Evolutionary conservation across 1,140 invertebrate genomes (phyloP).

Genomic region (Drosophila insularis): DNA sequence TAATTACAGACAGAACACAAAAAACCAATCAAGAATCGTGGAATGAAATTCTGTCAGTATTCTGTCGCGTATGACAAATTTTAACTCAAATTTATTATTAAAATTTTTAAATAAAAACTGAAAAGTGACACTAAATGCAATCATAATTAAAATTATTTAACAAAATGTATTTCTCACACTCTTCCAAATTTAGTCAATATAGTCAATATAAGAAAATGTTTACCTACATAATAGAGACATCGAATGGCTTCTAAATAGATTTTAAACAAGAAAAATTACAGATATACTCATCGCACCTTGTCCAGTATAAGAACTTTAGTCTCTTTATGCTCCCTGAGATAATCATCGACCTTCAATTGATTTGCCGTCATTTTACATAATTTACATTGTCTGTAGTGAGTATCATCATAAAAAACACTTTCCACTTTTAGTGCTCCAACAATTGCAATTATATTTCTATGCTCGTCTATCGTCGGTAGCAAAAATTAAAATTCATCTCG

Average conservation of each 20-base stretch:
- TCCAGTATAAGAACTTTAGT: too few species aligned
- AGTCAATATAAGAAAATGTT: too few species aligned
- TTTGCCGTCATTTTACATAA: neutral
- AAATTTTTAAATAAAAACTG: neutral
- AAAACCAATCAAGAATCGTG: neutral
- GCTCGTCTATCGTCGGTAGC: neutral
- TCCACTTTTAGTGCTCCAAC: neutral
- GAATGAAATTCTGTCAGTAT: neutral
- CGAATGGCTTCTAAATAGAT: too few species aligned
- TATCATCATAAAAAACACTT: neutral
- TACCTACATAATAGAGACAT: too few species aligned
- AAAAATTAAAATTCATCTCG: constrained; percentile 9
- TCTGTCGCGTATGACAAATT: too few species aligned
- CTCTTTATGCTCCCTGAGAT: neutral
- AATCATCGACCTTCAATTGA: neutral
- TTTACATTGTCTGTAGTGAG: neutral
- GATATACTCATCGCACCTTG: too few species aligned
- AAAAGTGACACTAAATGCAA: too few species aligned
- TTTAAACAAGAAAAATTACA: too few species aligned
- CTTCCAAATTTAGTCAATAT: too few species aligned
- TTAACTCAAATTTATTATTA: neutral
- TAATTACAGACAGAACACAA: neutral
- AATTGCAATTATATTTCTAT: constrained; percentile 10
- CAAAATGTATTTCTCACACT: neutral
- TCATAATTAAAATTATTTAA: too few species aligned